phyloP scores from a whole-genome alignment of 1,140 invertebrate genomes.

The Bombus breviceps region DNA sequence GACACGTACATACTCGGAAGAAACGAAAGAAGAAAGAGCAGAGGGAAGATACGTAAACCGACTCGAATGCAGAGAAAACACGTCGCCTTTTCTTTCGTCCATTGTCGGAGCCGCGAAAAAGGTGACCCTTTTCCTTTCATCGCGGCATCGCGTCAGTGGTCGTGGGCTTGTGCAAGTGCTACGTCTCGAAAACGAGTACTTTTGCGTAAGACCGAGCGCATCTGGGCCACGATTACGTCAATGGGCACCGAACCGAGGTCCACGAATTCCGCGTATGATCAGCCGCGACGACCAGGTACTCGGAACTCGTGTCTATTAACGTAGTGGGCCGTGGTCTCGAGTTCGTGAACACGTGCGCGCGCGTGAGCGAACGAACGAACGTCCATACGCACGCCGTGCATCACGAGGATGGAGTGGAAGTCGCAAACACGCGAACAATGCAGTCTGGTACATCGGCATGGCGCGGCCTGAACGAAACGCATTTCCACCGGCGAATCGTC shows the following conservation, averaged over 20 bases:
- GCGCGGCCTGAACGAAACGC: conserved; percentile 55
- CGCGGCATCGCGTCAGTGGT: not conserved
- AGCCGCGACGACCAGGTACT: no score
- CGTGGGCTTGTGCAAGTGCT: not conserved
- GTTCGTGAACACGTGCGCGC: not conserved
- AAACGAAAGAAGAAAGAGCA: no score
- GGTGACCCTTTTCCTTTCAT: conserved; percentile 1
- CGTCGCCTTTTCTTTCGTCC: not conserved
- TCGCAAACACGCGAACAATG: conserved; percentile 63
- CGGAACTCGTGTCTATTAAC: conserved; percentile 37
- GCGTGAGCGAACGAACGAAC: not conserved
- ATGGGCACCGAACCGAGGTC: not conserved
- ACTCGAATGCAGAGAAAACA: not conserved
- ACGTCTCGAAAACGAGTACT: conserved; percentile 27
- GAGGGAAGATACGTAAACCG: not conserved
- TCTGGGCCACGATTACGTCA: conserved; percentile 63
- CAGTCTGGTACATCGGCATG: conserved; percentile 42
- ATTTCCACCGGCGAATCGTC: conserved; percentile 65
- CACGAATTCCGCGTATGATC: no score
- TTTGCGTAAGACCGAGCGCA: conserved; percentile 57
- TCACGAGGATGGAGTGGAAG: not conserved
- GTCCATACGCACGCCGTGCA: no score
- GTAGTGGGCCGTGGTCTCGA: not conserved
- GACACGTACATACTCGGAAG: no score
- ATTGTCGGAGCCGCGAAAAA: not conserved